Conservation (phyloP, 2,113 vertebrate genomes). For the Origma solitaria region DNA sequence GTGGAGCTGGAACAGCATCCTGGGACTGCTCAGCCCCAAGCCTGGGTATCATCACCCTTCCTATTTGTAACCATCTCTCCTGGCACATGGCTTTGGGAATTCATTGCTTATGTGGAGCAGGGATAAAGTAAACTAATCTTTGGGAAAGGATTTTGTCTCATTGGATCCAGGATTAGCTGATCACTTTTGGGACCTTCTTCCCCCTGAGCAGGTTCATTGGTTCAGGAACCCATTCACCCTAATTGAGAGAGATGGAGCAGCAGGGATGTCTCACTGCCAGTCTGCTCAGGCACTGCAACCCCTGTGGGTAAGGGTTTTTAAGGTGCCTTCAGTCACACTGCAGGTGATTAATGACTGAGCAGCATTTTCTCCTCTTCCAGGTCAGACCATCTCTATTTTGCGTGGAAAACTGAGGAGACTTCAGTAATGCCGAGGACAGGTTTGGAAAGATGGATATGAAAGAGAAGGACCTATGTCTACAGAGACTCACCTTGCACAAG, state of each 20-base stretch:
- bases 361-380: not conserved
- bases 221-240: not conserved
- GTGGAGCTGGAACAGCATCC: not conserved
- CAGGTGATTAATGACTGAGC: not conserved
- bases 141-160: not conserved
- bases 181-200: not conserved
- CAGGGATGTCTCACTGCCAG: not conserved
- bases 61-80: not conserved
- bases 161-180: not conserved
- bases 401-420: not conserved
- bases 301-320: not conserved
- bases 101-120: not conserved
- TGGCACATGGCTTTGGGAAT: not conserved
- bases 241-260: not conserved
- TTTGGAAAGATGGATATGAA: not conserved
- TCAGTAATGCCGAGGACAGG: not conserved
- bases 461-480: not conserved
- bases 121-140: not conserved
- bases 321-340: not conserved
- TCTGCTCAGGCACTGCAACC: not conserved
- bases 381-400: not conserved
- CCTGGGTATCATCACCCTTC: not conserved
- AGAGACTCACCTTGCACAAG: conserved; percentile 55
- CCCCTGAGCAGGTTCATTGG: not conserved
- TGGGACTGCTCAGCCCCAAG: not conserved